phyloP scores from a whole-genome alignment of 2,113 vertebrate species.

The Picathartes gymnocephalus region DNA sequence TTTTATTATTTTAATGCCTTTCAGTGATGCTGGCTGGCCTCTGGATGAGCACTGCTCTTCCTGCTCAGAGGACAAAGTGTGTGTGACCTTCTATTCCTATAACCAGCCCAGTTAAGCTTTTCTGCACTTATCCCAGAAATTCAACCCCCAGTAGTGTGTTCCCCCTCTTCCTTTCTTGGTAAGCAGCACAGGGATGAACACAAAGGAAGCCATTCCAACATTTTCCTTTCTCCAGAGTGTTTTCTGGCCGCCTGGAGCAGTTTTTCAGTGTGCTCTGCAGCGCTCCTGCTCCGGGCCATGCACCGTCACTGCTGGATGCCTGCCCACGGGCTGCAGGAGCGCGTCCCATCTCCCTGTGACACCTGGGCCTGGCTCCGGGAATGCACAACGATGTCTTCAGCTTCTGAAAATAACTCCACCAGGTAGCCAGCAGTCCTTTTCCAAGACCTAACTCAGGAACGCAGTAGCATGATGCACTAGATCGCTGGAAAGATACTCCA shows the following conservation, averaged over 20 bases:
- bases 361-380: background rate
- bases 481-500: no score
- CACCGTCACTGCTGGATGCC: background rate
- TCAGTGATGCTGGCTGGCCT: background rate
- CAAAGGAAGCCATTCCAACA: background rate
- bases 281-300: background rate
- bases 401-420: constrained; percentile 28
- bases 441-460: background rate
- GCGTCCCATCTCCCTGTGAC: background rate
- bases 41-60: background rate
- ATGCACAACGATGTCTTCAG: background rate
- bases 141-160: background rate
- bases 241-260: background rate
- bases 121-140: background rate
- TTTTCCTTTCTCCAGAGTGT: background rate
- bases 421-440: background rate
- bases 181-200: background rate
- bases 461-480: no score
- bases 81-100: background rate
- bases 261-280: background rate
- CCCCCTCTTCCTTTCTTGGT: background rate
- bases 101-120: background rate
- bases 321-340: background rate
- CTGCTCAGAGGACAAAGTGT: background rate
- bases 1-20: background rate